Conservation (phyloP, 2,113 vertebrate species). For the Epinephelus moara region DNA sequence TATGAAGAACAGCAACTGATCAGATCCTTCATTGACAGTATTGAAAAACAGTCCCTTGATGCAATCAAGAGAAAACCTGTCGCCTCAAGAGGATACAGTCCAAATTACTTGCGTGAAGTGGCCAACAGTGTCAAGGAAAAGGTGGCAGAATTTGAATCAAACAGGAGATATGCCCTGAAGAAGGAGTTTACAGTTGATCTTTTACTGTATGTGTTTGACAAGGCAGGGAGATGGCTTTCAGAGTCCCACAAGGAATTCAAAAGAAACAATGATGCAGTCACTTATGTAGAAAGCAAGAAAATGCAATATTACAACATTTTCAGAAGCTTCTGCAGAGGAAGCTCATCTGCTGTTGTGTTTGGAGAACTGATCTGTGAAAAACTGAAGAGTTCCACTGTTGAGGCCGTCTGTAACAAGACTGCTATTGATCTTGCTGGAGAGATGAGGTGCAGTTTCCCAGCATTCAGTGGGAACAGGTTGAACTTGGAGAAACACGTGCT, state of each 20-base stretch:
- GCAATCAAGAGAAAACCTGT: neutral
- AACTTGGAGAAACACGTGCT: too few species aligned
- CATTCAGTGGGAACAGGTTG: too few species aligned
- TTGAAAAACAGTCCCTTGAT: neutral
- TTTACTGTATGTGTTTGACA: slow-evolving; percentile 49
- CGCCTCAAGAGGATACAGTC: slow-evolving; percentile 34
- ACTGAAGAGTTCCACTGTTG: too few species aligned
- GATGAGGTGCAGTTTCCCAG: too few species aligned
- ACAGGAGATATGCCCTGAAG: too few species aligned
- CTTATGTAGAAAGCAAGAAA: slow-evolving; percentile 57
- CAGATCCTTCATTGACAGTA: neutral
- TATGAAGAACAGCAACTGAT: neutral
- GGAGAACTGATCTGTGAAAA: too few species aligned
- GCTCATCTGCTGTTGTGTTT: too few species aligned
- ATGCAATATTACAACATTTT: slow-evolving; percentile 78
- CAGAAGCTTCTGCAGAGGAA: slow-evolving; percentile 76
- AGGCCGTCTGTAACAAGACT: too few species aligned
- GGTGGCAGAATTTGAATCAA: slow-evolving; percentile 8
- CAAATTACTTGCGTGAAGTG: slow-evolving; percentile 66
- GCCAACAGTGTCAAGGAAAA: slow-evolving; percentile 32
- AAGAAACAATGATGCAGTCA: too few species aligned
- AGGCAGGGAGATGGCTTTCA: neutral
- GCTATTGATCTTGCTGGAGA: too few species aligned
- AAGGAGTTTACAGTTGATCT: too few species aligned
- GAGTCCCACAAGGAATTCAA: too few species aligned